These are phyloP conservation scores for Monopterus albus DNA, from an alignment of 2,113 vertebrate species.

Conservation along the genomic window DNA sequence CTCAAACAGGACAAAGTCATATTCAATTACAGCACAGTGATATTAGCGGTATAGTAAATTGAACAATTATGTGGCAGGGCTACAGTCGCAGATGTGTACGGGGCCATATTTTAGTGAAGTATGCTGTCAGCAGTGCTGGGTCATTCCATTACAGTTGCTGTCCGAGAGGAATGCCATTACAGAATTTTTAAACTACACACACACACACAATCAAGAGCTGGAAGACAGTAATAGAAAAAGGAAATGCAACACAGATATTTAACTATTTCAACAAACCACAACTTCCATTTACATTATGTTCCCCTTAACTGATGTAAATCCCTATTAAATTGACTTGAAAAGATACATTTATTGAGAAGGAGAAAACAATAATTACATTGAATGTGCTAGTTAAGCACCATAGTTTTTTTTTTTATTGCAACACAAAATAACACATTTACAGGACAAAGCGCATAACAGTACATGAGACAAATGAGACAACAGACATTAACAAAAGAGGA, in stretches of 20 bases:
- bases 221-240: not conserved
- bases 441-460: too few relatives aligned
- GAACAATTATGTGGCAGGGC: conserved; percentile 72
- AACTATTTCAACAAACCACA: not conserved
- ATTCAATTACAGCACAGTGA: conserved; percentile 72
- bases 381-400: conserved; percentile 9
- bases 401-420: too few relatives aligned
- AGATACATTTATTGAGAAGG: not conserved
- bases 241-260: not conserved
- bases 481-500: too few relatives aligned
- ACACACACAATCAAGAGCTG: conserved; percentile 4
- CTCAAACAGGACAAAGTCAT: conserved; percentile 79
- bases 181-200: conserved; percentile 52
- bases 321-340: not conserved
- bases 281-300: not conserved
- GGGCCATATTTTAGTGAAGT: conserved; percentile 53
- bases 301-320: not conserved
- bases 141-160: conserved; percentile 68
- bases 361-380: conserved; percentile 1
- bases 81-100: conserved; percentile 64
- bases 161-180: conserved; percentile 39
- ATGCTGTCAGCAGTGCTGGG: conserved; percentile 58
- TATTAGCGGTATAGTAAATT: conserved; percentile 78
- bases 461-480: too few relatives aligned
- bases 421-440: too few relatives aligned